Evolutionary conservation across 2,888 invertebrate genomes (phyloP).

Genomic region (Drosophila mulleri): DNA sequence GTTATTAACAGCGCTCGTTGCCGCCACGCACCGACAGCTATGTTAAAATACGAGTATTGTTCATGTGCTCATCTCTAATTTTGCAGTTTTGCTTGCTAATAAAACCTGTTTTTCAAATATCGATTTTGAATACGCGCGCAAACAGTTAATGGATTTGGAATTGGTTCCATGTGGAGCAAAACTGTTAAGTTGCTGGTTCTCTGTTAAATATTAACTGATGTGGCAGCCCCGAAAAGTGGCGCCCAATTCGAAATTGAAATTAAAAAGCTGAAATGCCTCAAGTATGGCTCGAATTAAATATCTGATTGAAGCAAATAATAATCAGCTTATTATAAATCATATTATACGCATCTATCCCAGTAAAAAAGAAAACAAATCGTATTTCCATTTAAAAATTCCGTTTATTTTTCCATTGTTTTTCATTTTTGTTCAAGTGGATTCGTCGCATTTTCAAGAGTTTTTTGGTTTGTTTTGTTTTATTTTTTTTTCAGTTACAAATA

Average conservation of each 20-base stretch:
- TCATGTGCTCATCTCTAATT: conserved; percentile 5
- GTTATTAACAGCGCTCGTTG: conserved; percentile 13
- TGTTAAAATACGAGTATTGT: neutral
- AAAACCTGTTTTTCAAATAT: neutral
- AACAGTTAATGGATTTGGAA: neutral
- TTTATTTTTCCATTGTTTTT: conserved; percentile 70
- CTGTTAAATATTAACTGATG: neutral
- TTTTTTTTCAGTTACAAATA: conserved; percentile 76
- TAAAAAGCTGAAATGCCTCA: fast-evolving
- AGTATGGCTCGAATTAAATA: neutral
- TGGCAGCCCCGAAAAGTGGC: conserved; percentile 24
- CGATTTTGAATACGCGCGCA: neutral
- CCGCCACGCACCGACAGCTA: neutral
- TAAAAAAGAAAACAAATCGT: conserved; percentile 1
- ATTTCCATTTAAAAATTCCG: conserved; percentile 71
- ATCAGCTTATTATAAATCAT: fast-evolving
- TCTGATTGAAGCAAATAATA: neutral
- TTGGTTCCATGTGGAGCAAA: conserved; percentile 1
- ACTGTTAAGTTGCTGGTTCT: conserved; percentile 1
- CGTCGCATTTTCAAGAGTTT: conserved; percentile 60
- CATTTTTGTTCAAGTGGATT: conserved; percentile 48
- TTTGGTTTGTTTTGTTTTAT: neutral
- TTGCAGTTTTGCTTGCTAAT: too few species aligned
- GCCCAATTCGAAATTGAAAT: conserved; percentile 16
- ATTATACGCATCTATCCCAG: neutral